Evolutionary conservation across 2,888 invertebrate genomes (phyloP), one percentile per base, ranked within the genome.

Genomic region (Heliconius sara): DNA sequence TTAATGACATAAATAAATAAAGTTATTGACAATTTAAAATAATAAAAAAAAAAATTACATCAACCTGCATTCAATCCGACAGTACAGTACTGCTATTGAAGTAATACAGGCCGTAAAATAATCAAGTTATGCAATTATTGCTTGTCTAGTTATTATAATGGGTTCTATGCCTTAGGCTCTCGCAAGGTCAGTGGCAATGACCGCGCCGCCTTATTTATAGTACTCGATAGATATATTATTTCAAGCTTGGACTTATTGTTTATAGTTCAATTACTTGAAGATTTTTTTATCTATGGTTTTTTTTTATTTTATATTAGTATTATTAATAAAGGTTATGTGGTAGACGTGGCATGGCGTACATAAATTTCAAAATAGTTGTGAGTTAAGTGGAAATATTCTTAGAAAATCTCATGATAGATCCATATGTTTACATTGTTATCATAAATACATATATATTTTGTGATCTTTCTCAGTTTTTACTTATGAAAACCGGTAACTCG

Each of bases 141-240:
- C 77, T 74, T 78, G 81, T 81, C 79, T 79, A 74, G 79, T 76
- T 78, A 78, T 65, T 71, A 79, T 83, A 83, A 84, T 82, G 76
- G 79, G 82, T 81, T 83, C 82, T 79, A 81, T 80, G 85, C 84
- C 83, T 79, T 82, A 85, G 83, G 84, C 83, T 77, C 74, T 60
- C 43, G 80, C 87, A 88, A 88, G 88, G 88, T 87, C 88, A 85
- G 81, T 88, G 88, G 82, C 89, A 89, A 86, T 85, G 88, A 86
- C 87, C 86, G 85, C 84, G 80, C 22, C 76, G 63, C 77, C 66
- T 71, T 77, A 74, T 71, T 81, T 75, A 77, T 74, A 74, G 68
- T 77, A 60, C 71, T 65, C 77, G 60, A 79, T 79, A 77, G 77
- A 79, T 74, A 63, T 60, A 63, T 60, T 63, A 76, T 63, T 76